Evolutionary conservation across 2,113 vertebrate genomes (phyloP).

Genomic region (Lichenostomus cassidix): DNA sequence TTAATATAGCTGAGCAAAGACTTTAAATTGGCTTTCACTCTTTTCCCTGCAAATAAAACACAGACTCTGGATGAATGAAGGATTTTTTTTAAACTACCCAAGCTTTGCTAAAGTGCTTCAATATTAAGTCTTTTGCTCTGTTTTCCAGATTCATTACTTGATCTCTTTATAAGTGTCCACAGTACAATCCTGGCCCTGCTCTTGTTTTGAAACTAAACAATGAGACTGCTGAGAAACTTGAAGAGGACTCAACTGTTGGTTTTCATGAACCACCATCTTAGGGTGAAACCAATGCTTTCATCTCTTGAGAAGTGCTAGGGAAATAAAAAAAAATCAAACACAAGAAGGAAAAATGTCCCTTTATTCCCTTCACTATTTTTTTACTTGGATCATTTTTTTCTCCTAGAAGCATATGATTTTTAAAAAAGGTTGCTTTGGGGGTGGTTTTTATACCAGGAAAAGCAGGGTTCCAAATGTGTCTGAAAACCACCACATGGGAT

Average conservation of each 20-base stretch:
- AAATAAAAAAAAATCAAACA: neutral
- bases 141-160: neutral
- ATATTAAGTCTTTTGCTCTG: neutral
- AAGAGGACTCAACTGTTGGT: neutral
- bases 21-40: neutral
- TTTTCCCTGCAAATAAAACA: neutral
- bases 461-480: neutral
- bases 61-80: neutral
- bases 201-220: neutral
- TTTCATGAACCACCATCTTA: neutral
- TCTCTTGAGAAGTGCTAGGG: neutral
- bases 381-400: neutral
- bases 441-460: neutral
- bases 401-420: neutral
- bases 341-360: neutral
- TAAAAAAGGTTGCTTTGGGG: neutral
- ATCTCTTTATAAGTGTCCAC: neutral
- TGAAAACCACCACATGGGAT: neutral
- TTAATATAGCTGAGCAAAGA: neutral
- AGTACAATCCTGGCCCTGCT: neutral
- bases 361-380: neutral
- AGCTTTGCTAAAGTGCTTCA: neutral
- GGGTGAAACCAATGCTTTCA: neutral
- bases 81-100: neutral
- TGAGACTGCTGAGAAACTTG: neutral